phyloP scores from a whole-genome alignment of 2,888 invertebrate genomes.

The Dinocampus coccinellae region DNA sequence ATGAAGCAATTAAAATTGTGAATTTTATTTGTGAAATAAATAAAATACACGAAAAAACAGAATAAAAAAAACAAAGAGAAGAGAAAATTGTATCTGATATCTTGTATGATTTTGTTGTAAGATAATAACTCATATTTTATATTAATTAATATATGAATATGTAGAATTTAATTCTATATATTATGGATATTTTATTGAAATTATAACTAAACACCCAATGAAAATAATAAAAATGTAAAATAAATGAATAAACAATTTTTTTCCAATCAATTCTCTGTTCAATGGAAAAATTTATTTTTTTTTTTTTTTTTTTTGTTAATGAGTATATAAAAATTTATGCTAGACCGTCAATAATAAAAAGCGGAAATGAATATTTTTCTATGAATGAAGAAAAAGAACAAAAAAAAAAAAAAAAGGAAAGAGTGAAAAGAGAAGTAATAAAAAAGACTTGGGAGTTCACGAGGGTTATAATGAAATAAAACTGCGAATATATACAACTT shows the following conservation, averaged over 20 bases:
- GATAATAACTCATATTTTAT: background rate
- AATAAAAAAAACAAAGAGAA: background rate
- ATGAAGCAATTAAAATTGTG: conserved; percentile 5
- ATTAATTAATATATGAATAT: background rate
- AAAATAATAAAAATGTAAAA: no score
- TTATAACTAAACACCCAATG: no score
- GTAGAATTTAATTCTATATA: no score
- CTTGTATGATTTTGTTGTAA: background rate
- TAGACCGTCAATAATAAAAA: no score
- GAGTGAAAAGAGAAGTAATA: background rate
- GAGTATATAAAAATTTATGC: no score
- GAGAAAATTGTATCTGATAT: background rate
- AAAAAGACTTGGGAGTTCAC: background rate
- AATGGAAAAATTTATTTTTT: no score
- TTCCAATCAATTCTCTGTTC: no score
- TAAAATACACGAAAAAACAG: background rate
- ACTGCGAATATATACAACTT: no score
- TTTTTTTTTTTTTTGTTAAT: no score
- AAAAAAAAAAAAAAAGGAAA: background rate
- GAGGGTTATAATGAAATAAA: background rate
- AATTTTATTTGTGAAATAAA: background rate
- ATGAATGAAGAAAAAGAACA: background rate
- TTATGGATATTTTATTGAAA: no score
- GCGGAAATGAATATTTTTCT: background rate
- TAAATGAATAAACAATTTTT: no score